Base-by-base conservation (phyloP, 2,797 vertebrate genomes). In the Toxotes lorentzi region DNA sequence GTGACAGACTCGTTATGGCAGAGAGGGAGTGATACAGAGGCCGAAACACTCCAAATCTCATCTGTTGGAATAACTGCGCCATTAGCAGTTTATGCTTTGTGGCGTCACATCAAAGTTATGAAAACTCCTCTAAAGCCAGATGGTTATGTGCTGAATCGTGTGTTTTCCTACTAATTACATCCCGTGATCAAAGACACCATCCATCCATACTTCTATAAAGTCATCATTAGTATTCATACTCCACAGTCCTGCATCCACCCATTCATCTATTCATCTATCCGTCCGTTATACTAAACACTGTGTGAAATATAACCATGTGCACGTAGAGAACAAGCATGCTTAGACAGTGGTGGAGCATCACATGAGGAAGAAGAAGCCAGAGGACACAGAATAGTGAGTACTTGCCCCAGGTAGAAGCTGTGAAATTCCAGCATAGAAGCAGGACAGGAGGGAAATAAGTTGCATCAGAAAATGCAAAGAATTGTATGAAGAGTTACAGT, bases 371-470 rank as follows among this genome's bases (percentile, higher is more conserved):
- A 45, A 23, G 16, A 63, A 51, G 8, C 76, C 19, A 67, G 23
- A 64, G 40, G 61, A 82, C 12, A 77, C 9, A 76, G 24, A 95
- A 94, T 40, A 95, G 81, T 82, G 92, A 94, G 93, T 98, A 98
- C 97, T 98, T 97, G 95, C 97, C 97, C 95, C 96, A 96, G 88
- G 94, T 79, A 78, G 95, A 94, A 91, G 87, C 84, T 97, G 84
- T n/a, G 73, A 80, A 90, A 93, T 94, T 94, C 95, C 95, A 92
- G 89, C 86, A 93, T 87, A 95, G 91, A 95, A 91, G 95, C 92
- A 95, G 92, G 32, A 73, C 82, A 95, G 93, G 82, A 96, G 90
- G 86, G 67, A 76, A 30, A 82, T 30, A 76, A 50, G 14, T 56
- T 50, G 11, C 11, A 70, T 91, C 13, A 90, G 24, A 82, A 94